Percentiles rank a stretch among this genome's conserved stretches.
These are phyloP conservation scores for Pharmacophagus antenor DNA, from an alignment of 2,888 invertebrate genomes.

Conservation along the genomic window DNA sequence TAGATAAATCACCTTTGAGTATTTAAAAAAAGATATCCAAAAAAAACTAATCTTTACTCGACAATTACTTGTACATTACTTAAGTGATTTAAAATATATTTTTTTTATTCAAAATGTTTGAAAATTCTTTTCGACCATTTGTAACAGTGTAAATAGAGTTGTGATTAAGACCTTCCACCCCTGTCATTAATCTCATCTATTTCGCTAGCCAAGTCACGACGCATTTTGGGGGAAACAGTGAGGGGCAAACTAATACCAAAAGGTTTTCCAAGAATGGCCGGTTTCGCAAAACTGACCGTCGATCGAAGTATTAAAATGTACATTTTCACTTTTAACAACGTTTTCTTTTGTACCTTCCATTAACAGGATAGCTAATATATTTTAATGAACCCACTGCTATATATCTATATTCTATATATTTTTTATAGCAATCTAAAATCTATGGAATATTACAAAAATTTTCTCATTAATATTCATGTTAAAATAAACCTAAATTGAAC, in stretches of 20 bases:
- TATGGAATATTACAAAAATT: not conserved
- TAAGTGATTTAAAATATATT: too few relatives aligned
- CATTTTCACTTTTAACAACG: constrained; percentile 38
- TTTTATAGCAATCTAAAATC: too few relatives aligned
- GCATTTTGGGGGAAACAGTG: constrained; percentile 42
- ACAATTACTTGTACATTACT: too few relatives aligned
- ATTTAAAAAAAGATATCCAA: too few relatives aligned
- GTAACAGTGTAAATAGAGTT: constrained; percentile 44
- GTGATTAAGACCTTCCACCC: constrained; percentile 52
- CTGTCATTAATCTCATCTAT: constrained; percentile 74
- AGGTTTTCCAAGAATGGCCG: constrained; percentile 51
- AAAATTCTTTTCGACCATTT: not conserved
- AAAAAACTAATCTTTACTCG: too few relatives aligned
- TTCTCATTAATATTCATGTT: constrained; percentile 32
- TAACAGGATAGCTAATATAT: not conserved
- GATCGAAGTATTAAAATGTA: constrained; percentile 42
- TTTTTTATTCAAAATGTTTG: not conserved
- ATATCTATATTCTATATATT: too few relatives aligned
- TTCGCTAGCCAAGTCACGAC: constrained; percentile 65
- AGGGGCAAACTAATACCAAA: constrained; percentile 40
- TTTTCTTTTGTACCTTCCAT: not conserved
- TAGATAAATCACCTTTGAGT: too few relatives aligned
- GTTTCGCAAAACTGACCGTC: constrained; percentile 51
- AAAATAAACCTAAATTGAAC: constrained; percentile 44
- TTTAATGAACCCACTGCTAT: too few relatives aligned